Evolutionary conservation across 1,140 invertebrate species (phyloP), one percentile per base, ranked within the genome.

Genomic region (Pentalonia nigronervosa): DNA sequence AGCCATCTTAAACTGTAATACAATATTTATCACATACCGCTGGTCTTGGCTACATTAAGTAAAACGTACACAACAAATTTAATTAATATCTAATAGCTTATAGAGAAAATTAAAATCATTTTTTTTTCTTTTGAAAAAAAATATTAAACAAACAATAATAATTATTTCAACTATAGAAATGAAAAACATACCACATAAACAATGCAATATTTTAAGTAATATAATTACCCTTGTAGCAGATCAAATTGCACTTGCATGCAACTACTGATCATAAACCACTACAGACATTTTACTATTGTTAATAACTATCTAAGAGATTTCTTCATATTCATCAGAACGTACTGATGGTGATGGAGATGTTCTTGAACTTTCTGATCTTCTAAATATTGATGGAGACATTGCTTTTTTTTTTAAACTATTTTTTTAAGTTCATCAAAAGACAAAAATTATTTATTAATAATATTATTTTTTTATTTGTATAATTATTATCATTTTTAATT

Each of bases 301-400:
- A 53, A 81, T n/a, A 14, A 50, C 76, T 25, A 56, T 41, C 47
- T 91, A 92, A 48, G 76, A 81, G 8, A 93, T 93, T 84, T 93
- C 91, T 93, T 93, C 91, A 45, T 93, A 93, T 84, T 93, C 91
- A 86, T 93, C 91, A 20, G 91, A 93, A 21, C 48, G 81, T 41
- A 83, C 23, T 86, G 91, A 93, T 41, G 91, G 91, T 0, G 91
- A 83, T 93, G 91, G 91, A 84, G 91, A 93, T 84, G 48, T 41
- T 11, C 91, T 93, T 41, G 81, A 84, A 86, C 81, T 83, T 50
- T 93, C 91, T 76, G 91, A 93, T 53, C 25, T 93, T 93, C 91
- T 93, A 86, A 93, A 93, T 93, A 93, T 93, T 93, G 81, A 93
- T 11, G 91, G 91, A 86, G 91, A 93, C 76, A 93, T 93, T 34